Percentiles rank a stretch among this genome's conserved stretches.
These are phyloP conservation scores for Habrosyne pyritoides DNA, from an alignment of 2,888 invertebrate genomes.

Conservation along the genomic window DNA sequence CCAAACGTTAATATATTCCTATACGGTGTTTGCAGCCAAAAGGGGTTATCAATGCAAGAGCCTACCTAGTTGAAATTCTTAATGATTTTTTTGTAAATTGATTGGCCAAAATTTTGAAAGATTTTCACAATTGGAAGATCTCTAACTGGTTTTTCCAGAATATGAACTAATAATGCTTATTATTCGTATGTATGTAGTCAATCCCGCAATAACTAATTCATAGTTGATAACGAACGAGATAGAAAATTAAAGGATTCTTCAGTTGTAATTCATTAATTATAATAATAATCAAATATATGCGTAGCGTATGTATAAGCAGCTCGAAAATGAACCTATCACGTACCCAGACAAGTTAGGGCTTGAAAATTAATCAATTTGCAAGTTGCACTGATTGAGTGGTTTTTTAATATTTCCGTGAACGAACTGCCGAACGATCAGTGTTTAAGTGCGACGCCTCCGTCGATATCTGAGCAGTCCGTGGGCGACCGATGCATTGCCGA, in stretches of 20 bases:
- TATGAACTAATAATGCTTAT: no score
- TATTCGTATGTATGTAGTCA: no score
- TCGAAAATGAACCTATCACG: conserved; percentile 18
- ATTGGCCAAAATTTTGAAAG: not conserved
- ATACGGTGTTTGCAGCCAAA: not conserved
- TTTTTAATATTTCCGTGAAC: conserved; percentile 73
- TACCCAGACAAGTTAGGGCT: conserved; percentile 40
- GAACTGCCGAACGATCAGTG: conserved; percentile 70
- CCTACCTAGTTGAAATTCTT: not conserved
- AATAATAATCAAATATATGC: not conserved
- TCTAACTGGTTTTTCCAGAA: no score
- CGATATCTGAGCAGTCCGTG: conserved; percentile 67
- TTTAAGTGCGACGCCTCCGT: conserved; percentile 71
- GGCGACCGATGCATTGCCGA: conserved; percentile 78
- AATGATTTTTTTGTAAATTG: not conserved
- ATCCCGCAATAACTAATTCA: no score
- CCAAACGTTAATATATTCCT: not conserved
- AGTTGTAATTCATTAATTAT: no score
- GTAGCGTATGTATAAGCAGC: conserved; percentile 8
- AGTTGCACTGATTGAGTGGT: conserved; percentile 36
- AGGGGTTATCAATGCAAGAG: not conserved
- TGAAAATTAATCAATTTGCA: conserved; percentile 51
- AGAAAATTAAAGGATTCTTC: not conserved
- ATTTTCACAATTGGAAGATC: no score
- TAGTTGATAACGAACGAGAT: no score